A percentile compares a stretch with the other conserved stretches of the same genome.
Evolutionary conservation across 2,797 vertebrate genomes (phyloP).

Genomic region (Pachyuromys duprasi): DNA sequence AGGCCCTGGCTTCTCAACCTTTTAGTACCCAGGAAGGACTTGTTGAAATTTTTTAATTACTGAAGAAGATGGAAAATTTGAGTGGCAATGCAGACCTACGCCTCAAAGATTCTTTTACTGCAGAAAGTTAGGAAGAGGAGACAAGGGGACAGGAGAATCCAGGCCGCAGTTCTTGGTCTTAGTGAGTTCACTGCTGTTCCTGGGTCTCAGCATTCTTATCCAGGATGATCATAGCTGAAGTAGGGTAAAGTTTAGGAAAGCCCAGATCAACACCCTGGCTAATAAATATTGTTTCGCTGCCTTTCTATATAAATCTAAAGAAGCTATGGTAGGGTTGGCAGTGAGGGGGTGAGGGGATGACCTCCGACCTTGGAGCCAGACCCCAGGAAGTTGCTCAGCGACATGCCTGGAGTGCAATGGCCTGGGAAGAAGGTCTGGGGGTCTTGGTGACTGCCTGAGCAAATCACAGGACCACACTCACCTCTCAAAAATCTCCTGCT

Average conservation of each 20-base stretch:
- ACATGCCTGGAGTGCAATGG: neutral
- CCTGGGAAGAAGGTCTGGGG: neutral
- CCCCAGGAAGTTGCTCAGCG: neutral
- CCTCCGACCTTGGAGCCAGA: neutral
- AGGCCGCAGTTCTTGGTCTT: neutral
- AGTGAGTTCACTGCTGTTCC: too few species aligned
- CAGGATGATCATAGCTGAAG: neutral
- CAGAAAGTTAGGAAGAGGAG: neutral
- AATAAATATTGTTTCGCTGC: neutral
- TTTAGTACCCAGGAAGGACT: neutral
- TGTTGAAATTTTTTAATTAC: slow-evolving; percentile 23
- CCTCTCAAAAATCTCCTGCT: slow-evolving; percentile 93
- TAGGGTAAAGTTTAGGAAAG: neutral
- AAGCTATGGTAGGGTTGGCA: neutral
- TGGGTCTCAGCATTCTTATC: neutral
- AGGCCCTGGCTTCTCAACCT: neutral
- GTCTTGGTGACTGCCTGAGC: neutral
- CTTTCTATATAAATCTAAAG: neutral
- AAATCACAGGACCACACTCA: slow-evolving; percentile 79
- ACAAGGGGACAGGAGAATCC: neutral
- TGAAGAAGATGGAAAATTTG: slow-evolving; percentile 25
- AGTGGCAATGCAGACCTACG: neutral
- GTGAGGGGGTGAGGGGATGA: too few species aligned
- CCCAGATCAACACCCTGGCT: neutral
- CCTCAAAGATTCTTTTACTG: neutral